Percentiles rank a stretch among this genome's conserved stretches.
Conservation (phyloP, 1,140 invertebrate genomes). For the Delia radicum region DNA sequence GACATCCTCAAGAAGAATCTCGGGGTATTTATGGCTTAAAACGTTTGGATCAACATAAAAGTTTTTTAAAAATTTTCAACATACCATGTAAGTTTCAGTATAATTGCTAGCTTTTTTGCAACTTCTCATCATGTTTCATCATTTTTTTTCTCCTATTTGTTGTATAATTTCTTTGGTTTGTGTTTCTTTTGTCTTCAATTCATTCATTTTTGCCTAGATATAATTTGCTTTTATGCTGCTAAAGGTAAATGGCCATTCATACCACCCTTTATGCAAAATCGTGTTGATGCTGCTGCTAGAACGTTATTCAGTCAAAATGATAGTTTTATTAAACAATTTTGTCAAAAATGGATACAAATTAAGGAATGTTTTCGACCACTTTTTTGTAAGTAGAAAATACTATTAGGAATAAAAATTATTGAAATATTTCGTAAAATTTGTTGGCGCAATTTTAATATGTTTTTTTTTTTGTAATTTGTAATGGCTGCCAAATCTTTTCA, state of each 20-base stretch:
- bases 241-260: conserved; percentile 54
- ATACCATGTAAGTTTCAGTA: conserved; percentile 41
- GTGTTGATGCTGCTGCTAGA: conserved; percentile 40
- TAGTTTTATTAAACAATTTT: conserved; percentile 45
- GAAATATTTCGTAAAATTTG: no score
- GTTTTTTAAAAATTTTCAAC: conserved; percentile 48
- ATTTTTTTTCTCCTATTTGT: neutral
- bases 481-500: no score
- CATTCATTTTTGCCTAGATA: conserved; percentile 37
- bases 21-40: conserved; percentile 44
- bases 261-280: conserved; percentile 46
- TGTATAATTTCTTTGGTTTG: neutral
- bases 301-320: conserved; percentile 47
- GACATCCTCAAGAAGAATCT: neutral
- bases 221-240: conserved; percentile 52
- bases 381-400: conserved; percentile 36
- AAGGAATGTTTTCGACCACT: conserved; percentile 50
- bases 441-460: no score
- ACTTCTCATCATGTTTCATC: neutral
- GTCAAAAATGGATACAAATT: conserved; percentile 50
- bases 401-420: no score
- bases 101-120: neutral
- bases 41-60: conserved; percentile 41
- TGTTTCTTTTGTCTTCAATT: neutral
- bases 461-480: no score